Evolutionary conservation across 2,113 vertebrate species (phyloP).

Genomic region (Labrus mixtus): DNA sequence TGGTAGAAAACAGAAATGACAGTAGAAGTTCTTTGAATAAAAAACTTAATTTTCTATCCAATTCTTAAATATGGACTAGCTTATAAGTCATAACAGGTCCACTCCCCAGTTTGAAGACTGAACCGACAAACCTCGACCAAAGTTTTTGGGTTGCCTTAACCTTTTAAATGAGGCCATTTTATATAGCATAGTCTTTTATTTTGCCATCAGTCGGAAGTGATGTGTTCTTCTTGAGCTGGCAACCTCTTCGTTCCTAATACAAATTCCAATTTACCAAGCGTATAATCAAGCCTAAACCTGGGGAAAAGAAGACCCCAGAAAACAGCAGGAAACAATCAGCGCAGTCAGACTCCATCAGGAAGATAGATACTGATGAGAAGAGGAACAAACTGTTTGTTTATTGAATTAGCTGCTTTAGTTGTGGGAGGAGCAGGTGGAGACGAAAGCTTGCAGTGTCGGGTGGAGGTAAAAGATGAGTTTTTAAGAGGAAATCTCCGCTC

Average conservation of each 20-base stretch:
- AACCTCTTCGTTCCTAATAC: constrained; percentile 34
- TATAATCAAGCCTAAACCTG: constrained; percentile 27
- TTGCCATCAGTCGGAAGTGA: constrained; percentile 33
- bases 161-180: not conserved
- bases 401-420: constrained; percentile 40
- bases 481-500: constrained; percentile 12
- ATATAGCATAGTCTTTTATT: constrained; percentile 1
- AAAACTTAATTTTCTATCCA: too few species aligned
- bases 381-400: constrained; percentile 53
- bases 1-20: too few species aligned
- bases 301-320: constrained; percentile 9
- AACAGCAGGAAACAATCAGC: constrained; percentile 53
- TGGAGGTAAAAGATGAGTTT: constrained; percentile 19
- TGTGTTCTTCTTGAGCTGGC: constrained; percentile 24
- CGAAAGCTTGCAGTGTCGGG: constrained; percentile 28
- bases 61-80: too few species aligned
- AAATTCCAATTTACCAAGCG: constrained; percentile 37
- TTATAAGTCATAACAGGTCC: too few species aligned
- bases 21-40: too few species aligned
- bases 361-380: constrained; percentile 44
- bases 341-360: constrained; percentile 38
- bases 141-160: not conserved
- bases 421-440: constrained; percentile 25
- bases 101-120: not conserved
- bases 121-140: not conserved